phyloP scores from a whole-genome alignment of 2,888 invertebrate genomes.

The Melipona bicolor region DNA sequence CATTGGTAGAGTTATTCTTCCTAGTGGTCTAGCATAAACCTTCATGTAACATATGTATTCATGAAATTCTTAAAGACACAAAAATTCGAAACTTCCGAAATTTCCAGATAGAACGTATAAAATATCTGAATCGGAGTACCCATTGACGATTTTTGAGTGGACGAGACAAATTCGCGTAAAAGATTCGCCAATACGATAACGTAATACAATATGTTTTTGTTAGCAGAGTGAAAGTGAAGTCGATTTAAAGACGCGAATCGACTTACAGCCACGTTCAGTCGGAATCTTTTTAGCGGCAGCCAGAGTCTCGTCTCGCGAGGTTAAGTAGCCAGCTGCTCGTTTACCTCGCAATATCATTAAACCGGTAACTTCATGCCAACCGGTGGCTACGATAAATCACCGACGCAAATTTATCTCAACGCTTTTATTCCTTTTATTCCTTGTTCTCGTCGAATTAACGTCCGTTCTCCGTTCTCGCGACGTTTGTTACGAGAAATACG shows the following conservation, averaged over 20 bases:
- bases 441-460: background rate
- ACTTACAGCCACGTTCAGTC: slow-evolving; percentile 5
- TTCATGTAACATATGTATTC: too few relatives aligned
- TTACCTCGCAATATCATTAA: slow-evolving; percentile 30
- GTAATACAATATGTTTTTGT: background rate
- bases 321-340: slow-evolving; percentile 3
- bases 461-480: background rate
- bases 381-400: background rate
- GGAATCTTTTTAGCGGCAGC: background rate
- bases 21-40: too few relatives aligned
- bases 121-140: too few relatives aligned
- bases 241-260: background rate
- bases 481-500: background rate
- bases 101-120: too few relatives aligned
- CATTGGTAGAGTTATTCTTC: too few relatives aligned
- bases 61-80: too few relatives aligned
- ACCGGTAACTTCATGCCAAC: background rate
- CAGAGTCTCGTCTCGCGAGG: slow-evolving; percentile 10
- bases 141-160: too few relatives aligned
- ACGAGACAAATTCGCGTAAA: too few relatives aligned
- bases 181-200: too few relatives aligned
- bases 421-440: background rate
- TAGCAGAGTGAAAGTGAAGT: background rate
- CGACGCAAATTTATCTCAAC: background rate
- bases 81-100: too few relatives aligned